Conservation (phyloP, 2,888 invertebrate species). For the Sphaerophoria taeniata region DNA sequence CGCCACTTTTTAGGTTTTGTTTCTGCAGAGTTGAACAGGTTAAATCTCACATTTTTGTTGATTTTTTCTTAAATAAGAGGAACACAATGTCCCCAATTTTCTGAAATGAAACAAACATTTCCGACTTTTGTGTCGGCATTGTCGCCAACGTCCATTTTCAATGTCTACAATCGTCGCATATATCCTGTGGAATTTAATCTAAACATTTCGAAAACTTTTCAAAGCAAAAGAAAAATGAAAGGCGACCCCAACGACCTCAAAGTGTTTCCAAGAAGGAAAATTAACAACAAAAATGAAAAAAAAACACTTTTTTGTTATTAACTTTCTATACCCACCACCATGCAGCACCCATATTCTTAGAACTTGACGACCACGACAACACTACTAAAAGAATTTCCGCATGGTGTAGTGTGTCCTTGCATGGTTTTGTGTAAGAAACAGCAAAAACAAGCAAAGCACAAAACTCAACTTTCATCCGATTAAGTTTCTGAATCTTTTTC, state of each 20-base stretch:
- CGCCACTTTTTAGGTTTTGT: too few species aligned
- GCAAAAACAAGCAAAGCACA: slow-evolving; percentile 50
- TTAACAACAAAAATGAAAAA: slow-evolving; percentile 4
- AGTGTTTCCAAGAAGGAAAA: background rate
- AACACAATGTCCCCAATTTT: background rate
- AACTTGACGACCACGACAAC: background rate
- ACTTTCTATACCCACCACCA: slow-evolving; percentile 27
- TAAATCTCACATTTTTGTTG: too few species aligned
- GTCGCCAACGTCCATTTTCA: slow-evolving; percentile 37
- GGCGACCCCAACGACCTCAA: slow-evolving; percentile 12
- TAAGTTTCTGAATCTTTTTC: slow-evolving; percentile 64
- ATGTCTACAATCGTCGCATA: slow-evolving; percentile 38
- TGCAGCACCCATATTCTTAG: background rate
- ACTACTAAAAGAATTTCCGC: slow-evolving; percentile 22
- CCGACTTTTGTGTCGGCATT: slow-evolving; percentile 10
- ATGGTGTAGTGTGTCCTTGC: slow-evolving; percentile 47
- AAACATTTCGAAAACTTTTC: slow-evolving; percentile 67
- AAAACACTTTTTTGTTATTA: slow-evolving; percentile 52
- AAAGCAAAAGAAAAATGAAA: slow-evolving; percentile 9
- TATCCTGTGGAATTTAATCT: slow-evolving; percentile 66
- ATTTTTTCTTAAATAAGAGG: background rate
- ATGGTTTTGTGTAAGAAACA: slow-evolving; percentile 31
- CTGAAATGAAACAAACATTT: slow-evolving; percentile 4
- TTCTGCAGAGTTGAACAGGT: too few species aligned
- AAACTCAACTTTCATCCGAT: slow-evolving; percentile 63